Percentiles rank a stretch among this genome's conserved stretches.
Evolutionary conservation across 2,888 invertebrate genomes (phyloP).

Genomic region (Aphrophora alni): DNA sequence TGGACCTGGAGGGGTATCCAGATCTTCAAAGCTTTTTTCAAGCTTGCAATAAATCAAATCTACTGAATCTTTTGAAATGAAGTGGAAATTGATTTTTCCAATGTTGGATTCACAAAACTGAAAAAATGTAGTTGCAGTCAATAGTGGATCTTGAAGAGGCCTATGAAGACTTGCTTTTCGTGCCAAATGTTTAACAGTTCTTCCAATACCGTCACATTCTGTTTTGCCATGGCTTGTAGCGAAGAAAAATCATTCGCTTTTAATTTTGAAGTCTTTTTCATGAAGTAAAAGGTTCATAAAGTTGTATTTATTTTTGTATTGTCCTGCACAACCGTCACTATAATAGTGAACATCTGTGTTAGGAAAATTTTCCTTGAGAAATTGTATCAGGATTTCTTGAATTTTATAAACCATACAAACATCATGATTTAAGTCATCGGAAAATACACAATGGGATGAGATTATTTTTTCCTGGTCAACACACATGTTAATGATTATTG

Average conservation of each 20-base stretch:
- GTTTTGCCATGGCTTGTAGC: conserved; percentile 18
- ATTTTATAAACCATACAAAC: conserved; percentile 20
- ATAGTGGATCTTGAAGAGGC: background rate
- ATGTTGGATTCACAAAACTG: conserved; percentile 19
- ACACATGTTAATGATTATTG: conserved; percentile 9
- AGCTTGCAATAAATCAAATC: background rate
- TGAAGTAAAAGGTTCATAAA: conserved; percentile 9
- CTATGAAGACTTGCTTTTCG: conserved; percentile 6
- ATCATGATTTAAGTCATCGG: conserved; percentile 6
- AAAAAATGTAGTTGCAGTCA: conserved; percentile 21
- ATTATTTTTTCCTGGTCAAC: conserved; percentile 17
- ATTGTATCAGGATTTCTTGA: background rate
- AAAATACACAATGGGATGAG: conserved; percentile 11
- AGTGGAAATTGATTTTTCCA: conserved; percentile 13
- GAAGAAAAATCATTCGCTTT: conserved; percentile 18
- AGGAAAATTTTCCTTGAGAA: too few relatives aligned
- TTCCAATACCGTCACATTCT: conserved; percentile 5
- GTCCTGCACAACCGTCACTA: conserved; percentile 15
- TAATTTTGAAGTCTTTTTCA: conserved; percentile 10
- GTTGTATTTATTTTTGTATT: too few relatives aligned
- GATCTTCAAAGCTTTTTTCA: conserved; percentile 23
- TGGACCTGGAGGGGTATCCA: conserved; percentile 20
- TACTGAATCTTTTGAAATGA: conserved; percentile 17
- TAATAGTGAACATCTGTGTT: too few relatives aligned
- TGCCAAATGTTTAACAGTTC: conserved; percentile 13